Conservation (phyloP, 2,888 invertebrate species). For the Xanthia icteritia region DNA sequence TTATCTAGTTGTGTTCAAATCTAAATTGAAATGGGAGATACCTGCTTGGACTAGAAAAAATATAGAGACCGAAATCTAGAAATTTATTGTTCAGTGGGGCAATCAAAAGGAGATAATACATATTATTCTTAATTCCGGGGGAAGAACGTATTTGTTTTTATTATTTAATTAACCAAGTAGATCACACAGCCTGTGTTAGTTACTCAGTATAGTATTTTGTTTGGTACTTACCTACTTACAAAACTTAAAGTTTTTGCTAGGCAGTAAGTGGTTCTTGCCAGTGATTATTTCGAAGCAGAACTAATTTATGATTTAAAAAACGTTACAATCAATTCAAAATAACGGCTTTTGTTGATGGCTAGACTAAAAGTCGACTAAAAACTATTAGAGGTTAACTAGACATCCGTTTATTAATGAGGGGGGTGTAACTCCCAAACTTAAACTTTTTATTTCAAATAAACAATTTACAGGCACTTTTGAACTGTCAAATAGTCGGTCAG, state of each 20-base stretch:
- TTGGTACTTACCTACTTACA: neutral
- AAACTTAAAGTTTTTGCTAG: slow-evolving; percentile 18
- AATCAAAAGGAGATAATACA: neutral
- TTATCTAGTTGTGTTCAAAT: slow-evolving; percentile 46
- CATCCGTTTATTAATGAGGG: neutral
- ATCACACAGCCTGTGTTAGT: no score
- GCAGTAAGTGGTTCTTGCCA: slow-evolving; percentile 63
- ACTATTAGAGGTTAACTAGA: slow-evolving; percentile 2
- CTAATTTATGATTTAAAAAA: slow-evolving; percentile 78
- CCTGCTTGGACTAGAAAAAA: neutral
- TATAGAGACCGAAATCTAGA: neutral
- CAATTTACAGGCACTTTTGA: no score
- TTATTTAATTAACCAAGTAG: no score
- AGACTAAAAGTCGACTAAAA: slow-evolving; percentile 29
- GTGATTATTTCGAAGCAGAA: slow-evolving; percentile 66
- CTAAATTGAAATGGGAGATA: slow-evolving; percentile 29
- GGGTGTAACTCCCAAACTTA: neutral
- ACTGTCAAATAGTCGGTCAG: no score
- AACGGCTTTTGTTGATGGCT: slow-evolving; percentile 74
- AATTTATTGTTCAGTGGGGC: neutral
- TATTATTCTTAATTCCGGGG: no score
- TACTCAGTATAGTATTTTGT: no score
- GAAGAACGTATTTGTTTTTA: no score
- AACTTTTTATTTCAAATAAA: no score
- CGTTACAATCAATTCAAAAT: slow-evolving; percentile 72